Percentiles rank a stretch among this genome's conserved stretches.
phyloP scores from a whole-genome alignment of 2,113 vertebrate species.

The Phyllostomus hastatus region DNA sequence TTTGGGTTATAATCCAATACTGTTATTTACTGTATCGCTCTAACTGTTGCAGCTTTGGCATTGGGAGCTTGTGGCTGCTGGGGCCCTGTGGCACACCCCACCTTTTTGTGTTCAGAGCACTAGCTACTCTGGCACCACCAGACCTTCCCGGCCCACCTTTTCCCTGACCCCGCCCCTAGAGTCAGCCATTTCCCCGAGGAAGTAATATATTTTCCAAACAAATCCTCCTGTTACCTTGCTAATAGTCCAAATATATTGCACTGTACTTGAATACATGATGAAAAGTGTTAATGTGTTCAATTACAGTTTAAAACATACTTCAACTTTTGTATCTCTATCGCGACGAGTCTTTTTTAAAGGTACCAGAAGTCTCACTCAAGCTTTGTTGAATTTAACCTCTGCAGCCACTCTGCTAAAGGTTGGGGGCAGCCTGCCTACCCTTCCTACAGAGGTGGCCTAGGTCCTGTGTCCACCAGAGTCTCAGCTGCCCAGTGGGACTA shows the following conservation, averaged over 20 bases:
- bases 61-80: not conserved
- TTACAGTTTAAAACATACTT: not conserved
- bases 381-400: not conserved
- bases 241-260: not conserved
- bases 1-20: not conserved
- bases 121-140: not conserved
- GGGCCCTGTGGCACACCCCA: not conserved
- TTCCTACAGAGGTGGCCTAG: not conserved
- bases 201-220: not conserved
- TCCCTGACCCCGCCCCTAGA: not conserved
- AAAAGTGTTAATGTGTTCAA: slow-evolving; percentile 27
- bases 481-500: not conserved
- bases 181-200: not conserved
- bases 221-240: not conserved
- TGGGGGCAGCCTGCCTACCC: too few species aligned
- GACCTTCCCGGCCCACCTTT: not conserved
- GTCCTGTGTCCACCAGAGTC: not conserved
- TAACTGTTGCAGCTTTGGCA: not conserved
- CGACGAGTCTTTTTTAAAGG: not conserved
- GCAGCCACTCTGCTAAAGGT: not conserved
- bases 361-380: not conserved
- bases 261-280: not conserved
- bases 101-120: not conserved
- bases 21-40: not conserved
- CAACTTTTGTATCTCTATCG: not conserved